Base-by-base conservation (phyloP, 2,113 vertebrate species). In the Spilogale gracilis region DNA sequence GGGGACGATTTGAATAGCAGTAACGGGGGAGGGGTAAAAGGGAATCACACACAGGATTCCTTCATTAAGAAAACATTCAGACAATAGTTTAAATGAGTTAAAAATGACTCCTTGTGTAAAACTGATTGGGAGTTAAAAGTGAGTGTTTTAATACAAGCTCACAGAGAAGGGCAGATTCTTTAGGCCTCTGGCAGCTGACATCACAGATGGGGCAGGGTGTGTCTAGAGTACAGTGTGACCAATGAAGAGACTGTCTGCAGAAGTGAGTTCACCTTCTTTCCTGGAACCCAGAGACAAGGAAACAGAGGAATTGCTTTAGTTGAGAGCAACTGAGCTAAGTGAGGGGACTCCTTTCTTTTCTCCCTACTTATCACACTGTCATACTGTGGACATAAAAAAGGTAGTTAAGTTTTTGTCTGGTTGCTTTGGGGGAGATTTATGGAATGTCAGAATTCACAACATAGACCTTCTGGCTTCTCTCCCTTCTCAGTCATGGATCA, bases 121-220 rank as follows among this genome's bases (percentile, higher is more conserved):
- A 98, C 98, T 98, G 97, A 98, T 98, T 95, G 95, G 93, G 97
- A 98, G 74, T 94, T 97, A 97, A 96, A 97, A 98, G 91, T 95
- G 97, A 97, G 95, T 98, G 96, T 98, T 98, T 98, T 98, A 98
- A 97, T 98, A 97, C 97, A 97, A 97, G 93, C 95, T 97, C 79
- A 38, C 60, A 91, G 97, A 97, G 82, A 73, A 54, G 89, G 82
- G 96, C 92, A 97, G 85, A 83, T 89, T 97, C 96, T 97, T 85
- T 67, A 91, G 91, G 95, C 23, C 6, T 71, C 93, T 94, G 97
- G 74, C 7, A 54, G 87, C 94, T 97, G 96, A 96, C 96, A 95
- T 97, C 97, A 98, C 96, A 93, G 95, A 80, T 80, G 94, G 89
- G 0, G 5, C 60, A 38, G 54, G 71, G 81, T 93, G 88, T 96